Evolutionary conservation across 2,888 invertebrate species (phyloP), one percentile per base, ranked within the genome.

Genomic region (Mesopsocus fuscifrons): DNA sequence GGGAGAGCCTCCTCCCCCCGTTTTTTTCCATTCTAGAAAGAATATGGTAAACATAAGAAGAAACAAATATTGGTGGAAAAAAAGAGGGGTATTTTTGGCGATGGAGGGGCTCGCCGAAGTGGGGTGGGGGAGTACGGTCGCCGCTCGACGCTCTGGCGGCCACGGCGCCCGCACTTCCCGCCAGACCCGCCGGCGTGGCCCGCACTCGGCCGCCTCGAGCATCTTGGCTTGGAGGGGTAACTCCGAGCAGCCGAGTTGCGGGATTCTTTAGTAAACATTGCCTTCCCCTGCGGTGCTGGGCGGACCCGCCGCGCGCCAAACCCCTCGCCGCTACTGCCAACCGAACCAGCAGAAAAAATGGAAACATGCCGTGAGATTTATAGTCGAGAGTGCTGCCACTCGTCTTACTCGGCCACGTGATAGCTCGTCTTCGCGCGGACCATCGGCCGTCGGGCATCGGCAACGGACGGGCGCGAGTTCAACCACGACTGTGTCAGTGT

Each of bases 301-400:
- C 11, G n/a, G 26, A 6, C 26, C 26, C 26, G 6, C 6, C 26
- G 26, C 26, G 26, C 26, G 26, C 26, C 26, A 9, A 11, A 26
- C 26, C 26, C 26, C 11, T 11, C n/a, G n/a, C 26, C 11, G 11
- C 26, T 26, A 9, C 8, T 26, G 45, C 42, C 43, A 35, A 31
- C 9, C 40, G 20, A 44, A 47, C 44, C 48, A 43, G 46, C 49
- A 51, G 54, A 59, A 52, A 52, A 60, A 59, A 52, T 59, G 57
- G 57, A 60, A 59, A 57, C 57, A 55, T 58, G 47, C 23, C 23
- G 35, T 33, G 38, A 30, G 26, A 26, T 26, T 26, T 26, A 26
- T 26, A 9, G 26, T 26, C 26, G 8, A 9, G 26, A 9, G 31
- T 5, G 16, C 15, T 33, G 21, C n/a, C 40, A 26, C 26, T 11